phyloP scores from a whole-genome alignment of 2,888 invertebrate species.

The Fragum whitleyi region DNA sequence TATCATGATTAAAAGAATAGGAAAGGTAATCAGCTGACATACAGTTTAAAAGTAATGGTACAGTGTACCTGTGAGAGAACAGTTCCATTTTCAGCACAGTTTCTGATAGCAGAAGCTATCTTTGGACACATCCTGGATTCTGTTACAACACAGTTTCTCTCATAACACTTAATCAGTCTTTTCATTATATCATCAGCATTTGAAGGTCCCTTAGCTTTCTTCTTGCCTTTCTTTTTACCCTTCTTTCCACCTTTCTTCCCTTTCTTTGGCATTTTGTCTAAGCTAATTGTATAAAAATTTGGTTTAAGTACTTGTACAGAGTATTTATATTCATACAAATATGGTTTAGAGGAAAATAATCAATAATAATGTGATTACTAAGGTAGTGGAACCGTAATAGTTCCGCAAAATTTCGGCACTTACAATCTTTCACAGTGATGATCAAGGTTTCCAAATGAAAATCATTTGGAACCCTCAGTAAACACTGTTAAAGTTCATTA shows the following conservation, averaged over 20 bases:
- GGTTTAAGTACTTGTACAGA: background rate
- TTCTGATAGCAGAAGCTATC: conserved; percentile 70
- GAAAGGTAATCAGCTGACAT: too few relatives aligned
- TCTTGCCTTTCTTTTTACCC: conserved; percentile 63
- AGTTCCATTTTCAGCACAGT: conserved; percentile 73
- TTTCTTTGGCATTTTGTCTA: conserved; percentile 53
- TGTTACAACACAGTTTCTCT: conserved; percentile 74
- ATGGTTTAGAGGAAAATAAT: background rate
- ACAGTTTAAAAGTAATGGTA: too few relatives aligned
- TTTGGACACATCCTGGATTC: conserved; percentile 77
- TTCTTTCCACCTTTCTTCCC: conserved; percentile 67
- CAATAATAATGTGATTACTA: background rate
- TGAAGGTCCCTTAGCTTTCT: conserved; percentile 64
- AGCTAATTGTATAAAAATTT: background rate
- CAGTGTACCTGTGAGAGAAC: conserved; percentile 75
- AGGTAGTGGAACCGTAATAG: background rate
- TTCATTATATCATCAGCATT: conserved; percentile 71
- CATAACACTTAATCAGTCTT: conserved; percentile 76
- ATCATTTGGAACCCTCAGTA: too few relatives aligned
- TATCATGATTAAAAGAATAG: too few relatives aligned
- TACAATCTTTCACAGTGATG: too few relatives aligned
- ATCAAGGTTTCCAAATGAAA: too few relatives aligned
- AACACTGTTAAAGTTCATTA: too few relatives aligned
- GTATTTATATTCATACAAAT: background rate
- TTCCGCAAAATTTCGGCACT: too few relatives aligned